A percentile compares a stretch with the other conserved stretches of the same genome.
These are phyloP conservation scores for Trachelus iudaicus DNA, from an alignment of 2,888 invertebrate species.

Conservation along the genomic window DNA sequence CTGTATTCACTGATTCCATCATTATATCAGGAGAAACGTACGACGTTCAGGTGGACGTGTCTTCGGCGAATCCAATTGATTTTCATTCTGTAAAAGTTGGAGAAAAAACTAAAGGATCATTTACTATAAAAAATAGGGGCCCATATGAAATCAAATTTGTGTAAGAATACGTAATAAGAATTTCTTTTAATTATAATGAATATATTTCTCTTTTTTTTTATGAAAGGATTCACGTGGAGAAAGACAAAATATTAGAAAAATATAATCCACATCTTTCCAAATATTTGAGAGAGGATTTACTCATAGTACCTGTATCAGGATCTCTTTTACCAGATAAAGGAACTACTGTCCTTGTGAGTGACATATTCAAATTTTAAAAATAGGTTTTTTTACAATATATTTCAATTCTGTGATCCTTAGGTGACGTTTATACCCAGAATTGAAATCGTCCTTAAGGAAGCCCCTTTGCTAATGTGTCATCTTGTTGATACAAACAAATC, in stretches of 20 bases:
- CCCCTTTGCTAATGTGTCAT: constrained; percentile 44
- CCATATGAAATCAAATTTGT: constrained; percentile 70
- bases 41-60: constrained; percentile 70
- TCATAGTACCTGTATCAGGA: constrained; percentile 44
- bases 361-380: neutral
- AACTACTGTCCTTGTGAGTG: constrained; percentile 33
- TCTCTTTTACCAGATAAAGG: constrained; percentile 36
- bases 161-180: constrained; percentile 58
- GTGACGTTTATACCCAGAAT: constrained; percentile 37
- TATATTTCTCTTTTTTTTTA: neutral
- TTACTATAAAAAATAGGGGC: constrained; percentile 71
- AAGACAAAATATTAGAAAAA: constrained; percentile 25
- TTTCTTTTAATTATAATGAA: neutral
- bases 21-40: constrained; percentile 71
- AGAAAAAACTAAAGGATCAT: constrained; percentile 63
- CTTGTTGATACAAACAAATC: constrained; percentile 42
- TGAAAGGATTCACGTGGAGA: constrained; percentile 36
- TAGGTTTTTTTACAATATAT: neutral
- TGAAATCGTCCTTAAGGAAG: constrained; percentile 40
- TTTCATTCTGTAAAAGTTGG: constrained; percentile 72
- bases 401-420: constrained; percentile 19
- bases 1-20: constrained; percentile 66
- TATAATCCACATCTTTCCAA: constrained; percentile 19
- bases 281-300: constrained; percentile 37
- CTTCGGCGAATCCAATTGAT: constrained; percentile 68